Conservation (phyloP, 2,888 invertebrate species). For the Spodoptera exigua region DNA sequence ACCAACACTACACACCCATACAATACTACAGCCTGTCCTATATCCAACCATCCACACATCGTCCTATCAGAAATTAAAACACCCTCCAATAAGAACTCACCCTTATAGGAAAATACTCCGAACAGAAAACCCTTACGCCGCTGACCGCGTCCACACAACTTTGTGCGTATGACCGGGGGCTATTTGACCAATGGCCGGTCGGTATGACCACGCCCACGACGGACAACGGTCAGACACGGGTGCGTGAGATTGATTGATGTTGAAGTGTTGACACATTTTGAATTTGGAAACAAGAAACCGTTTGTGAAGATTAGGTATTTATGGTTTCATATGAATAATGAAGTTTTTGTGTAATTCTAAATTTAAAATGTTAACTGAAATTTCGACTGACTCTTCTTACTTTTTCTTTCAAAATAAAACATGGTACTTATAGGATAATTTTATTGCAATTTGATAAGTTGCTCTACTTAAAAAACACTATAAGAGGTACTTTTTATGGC, state of each 20-base stretch:
- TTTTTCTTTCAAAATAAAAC: too few relatives aligned
- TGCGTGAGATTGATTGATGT: slow-evolving; percentile 30
- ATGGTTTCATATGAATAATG: too few relatives aligned
- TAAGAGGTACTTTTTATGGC: too few relatives aligned
- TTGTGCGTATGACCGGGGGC: slow-evolving; percentile 34
- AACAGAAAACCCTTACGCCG: slow-evolving; percentile 20
- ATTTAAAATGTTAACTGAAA: too few relatives aligned
- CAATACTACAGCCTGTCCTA: neutral
- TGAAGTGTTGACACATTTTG: slow-evolving; percentile 4
- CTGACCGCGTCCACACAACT: slow-evolving; percentile 39
- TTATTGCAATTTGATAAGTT: too few relatives aligned
- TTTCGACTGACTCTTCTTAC: too few relatives aligned
- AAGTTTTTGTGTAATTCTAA: too few relatives aligned
- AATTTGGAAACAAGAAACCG: too few relatives aligned
- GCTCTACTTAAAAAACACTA: too few relatives aligned
- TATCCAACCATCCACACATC: slow-evolving; percentile 1
- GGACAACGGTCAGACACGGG: slow-evolving; percentile 68
- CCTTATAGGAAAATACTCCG: slow-evolving; percentile 18
- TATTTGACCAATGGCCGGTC: slow-evolving; percentile 76
- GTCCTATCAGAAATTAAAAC: slow-evolving; percentile 22
- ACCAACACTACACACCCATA: too few relatives aligned
- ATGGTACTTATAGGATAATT: too few relatives aligned
- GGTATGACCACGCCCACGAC: slow-evolving; percentile 66
- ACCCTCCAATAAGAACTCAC: slow-evolving; percentile 51
- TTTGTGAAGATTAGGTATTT: neutral